Percentiles rank a stretch among this genome's conserved stretches.
These are phyloP conservation scores for Nymphalis io DNA, from an alignment of 1,140 invertebrate species.

Conservation along the genomic window DNA sequence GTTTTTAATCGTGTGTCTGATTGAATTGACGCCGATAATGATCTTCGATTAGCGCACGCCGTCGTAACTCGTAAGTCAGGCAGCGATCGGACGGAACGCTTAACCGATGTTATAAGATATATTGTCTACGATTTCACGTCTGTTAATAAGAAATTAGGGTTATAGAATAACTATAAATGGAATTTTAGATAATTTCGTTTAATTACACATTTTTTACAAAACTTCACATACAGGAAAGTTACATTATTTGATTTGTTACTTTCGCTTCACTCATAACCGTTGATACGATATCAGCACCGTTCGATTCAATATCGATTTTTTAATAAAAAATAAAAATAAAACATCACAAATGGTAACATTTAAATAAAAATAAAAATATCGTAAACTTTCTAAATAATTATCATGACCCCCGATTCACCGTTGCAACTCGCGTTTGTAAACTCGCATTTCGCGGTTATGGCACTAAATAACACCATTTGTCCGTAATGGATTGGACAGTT, in stretches of 20 bases:
- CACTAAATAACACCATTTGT: slow-evolving; percentile 70
- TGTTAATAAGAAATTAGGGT: background rate
- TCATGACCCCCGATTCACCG: slow-evolving; percentile 20
- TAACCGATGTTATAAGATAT: background rate
- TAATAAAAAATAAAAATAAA: slow-evolving; percentile 7
- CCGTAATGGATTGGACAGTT: slow-evolving; percentile 68
- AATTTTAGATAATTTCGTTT: background rate
- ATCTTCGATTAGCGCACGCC: slow-evolving; percentile 68
- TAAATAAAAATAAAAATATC: slow-evolving; percentile 28
- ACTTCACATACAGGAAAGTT: background rate
- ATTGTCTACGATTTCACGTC: slow-evolving; percentile 13
- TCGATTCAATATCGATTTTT: background rate
- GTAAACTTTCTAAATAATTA: slow-evolving; percentile 28
- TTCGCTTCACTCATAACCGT: background rate
- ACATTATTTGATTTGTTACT: slow-evolving; percentile 2
- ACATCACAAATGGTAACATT: slow-evolving; percentile 9
- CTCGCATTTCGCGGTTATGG: slow-evolving; percentile 18
- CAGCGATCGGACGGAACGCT: background rate
- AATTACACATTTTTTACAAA: slow-evolving; percentile 3
- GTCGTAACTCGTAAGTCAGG: slow-evolving; percentile 28
- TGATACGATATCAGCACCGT: background rate
- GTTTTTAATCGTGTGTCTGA: slow-evolving; percentile 71
- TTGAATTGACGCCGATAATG: slow-evolving; percentile 68
- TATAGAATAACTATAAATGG: background rate
- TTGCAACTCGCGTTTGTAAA: slow-evolving; percentile 13